Conservation (phyloP, 2,797 vertebrate species). For the Alectoris magna region DNA sequence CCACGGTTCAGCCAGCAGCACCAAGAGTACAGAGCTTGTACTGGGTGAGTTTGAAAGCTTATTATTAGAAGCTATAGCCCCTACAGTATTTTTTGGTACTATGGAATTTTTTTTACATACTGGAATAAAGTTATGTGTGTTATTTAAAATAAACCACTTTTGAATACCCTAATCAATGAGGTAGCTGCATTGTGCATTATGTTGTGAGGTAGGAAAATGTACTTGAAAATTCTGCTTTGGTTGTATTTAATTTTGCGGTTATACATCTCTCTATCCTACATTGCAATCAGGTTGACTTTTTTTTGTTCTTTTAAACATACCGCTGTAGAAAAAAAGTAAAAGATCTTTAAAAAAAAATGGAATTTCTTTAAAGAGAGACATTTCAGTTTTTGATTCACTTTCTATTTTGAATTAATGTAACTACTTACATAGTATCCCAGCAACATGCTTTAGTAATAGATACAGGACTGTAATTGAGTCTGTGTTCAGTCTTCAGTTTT, state of each 20-base stretch:
- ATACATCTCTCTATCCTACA: neutral
- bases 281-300: neutral
- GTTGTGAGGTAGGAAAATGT: neutral
- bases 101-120: neutral
- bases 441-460: neutral
- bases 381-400: neutral
- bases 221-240: neutral
- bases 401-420: neutral
- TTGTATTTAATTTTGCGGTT: neutral
- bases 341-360: neutral
- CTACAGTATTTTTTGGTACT: neutral
- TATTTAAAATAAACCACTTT: neutral
- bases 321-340: neutral
- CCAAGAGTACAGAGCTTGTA: conserved; percentile 91
- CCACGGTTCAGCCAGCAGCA: conserved; percentile 90
- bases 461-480: neutral
- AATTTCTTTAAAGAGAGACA: neutral
- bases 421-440: neutral
- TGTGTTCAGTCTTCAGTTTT: neutral
- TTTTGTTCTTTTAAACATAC: neutral
- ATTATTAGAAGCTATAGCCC: neutral
- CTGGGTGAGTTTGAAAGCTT: conserved; percentile 83
- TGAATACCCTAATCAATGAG: neutral
- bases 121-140: neutral
- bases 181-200: neutral